Percentiles rank a stretch among this genome's conserved stretches.
Conservation (phyloP, 2,113 vertebrate genomes). For the Erythrocercus mccallii region DNA sequence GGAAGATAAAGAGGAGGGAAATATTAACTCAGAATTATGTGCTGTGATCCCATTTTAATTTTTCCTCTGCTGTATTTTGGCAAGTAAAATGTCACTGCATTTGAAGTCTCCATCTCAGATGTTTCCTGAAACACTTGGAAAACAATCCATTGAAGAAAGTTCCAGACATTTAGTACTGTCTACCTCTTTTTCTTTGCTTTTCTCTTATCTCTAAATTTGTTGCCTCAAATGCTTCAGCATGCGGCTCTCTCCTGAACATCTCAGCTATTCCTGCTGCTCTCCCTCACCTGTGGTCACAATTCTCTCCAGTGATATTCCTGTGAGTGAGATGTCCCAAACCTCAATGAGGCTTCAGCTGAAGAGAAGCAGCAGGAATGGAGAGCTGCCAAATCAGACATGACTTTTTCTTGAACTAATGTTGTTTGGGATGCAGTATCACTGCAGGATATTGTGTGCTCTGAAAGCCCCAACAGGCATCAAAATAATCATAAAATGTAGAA, state of each 20-base stretch:
- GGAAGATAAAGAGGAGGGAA: neutral
- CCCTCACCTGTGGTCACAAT: neutral
- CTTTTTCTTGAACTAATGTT: neutral
- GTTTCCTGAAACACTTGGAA: neutral
- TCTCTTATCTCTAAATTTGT: neutral
- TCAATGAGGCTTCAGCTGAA: neutral
- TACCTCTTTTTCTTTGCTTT: neutral
- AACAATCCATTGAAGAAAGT: neutral
- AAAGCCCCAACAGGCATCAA: neutral
- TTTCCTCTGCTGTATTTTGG: neutral
- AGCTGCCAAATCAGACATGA: neutral
- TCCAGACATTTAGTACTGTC: neutral
- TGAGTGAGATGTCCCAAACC: neutral
- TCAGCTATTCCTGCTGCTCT: neutral
- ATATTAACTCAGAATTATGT: neutral
- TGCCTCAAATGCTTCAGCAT: neutral
- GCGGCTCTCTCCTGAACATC: neutral
- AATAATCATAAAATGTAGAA: neutral
- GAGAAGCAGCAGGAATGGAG: neutral
- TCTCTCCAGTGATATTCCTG: neutral
- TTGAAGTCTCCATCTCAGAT: neutral
- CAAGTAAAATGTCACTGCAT: neutral
- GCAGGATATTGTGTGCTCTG: fast-evolving
- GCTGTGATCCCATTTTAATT: neutral
- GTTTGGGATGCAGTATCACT: neutral